A percentile compares a stretch with the other conserved stretches of the same genome.
Conservation (phyloP, 2,797 vertebrate species). For the Potorous gilbertii region DNA sequence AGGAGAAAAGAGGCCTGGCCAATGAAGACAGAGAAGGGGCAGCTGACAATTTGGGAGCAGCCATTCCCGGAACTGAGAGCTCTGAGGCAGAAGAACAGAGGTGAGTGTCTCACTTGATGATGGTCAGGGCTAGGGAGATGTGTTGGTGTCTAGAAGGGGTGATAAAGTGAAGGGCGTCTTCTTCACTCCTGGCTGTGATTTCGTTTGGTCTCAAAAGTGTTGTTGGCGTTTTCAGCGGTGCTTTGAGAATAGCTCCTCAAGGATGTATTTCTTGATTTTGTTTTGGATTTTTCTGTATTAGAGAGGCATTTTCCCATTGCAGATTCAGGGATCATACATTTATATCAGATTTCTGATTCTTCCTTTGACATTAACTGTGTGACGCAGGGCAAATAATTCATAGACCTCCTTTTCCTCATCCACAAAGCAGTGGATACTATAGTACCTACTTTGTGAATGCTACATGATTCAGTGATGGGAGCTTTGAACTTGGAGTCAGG, state of each 20-base stretch:
- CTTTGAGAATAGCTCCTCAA: neutral
- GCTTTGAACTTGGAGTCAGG: neutral
- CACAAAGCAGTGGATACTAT: neutral
- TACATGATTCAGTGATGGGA: neutral
- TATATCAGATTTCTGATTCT: neutral
- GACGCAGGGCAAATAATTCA: neutral
- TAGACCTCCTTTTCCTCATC: neutral
- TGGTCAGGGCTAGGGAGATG: neutral
- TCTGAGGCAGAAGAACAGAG: slow-evolving; percentile 3
- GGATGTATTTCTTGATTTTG: neutral
- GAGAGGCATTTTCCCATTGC: neutral
- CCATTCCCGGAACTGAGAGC: neutral
- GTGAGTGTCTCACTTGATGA: slow-evolving; percentile 6
- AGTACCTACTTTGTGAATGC: neutral
- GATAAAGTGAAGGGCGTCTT: neutral
- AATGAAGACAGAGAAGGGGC: slow-evolving; percentile 6
- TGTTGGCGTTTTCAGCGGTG: neutral
- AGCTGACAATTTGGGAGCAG: neutral
- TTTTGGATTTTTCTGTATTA: neutral
- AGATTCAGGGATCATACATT: neutral
- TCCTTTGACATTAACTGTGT: neutral
- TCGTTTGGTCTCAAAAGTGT: neutral
- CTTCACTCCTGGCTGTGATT: neutral
- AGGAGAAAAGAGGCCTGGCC: slow-evolving; percentile 4
- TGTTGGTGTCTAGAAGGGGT: neutral